Evolutionary conservation across 2,888 invertebrate species (phyloP).

Genomic region (Portevinia maculata): DNA sequence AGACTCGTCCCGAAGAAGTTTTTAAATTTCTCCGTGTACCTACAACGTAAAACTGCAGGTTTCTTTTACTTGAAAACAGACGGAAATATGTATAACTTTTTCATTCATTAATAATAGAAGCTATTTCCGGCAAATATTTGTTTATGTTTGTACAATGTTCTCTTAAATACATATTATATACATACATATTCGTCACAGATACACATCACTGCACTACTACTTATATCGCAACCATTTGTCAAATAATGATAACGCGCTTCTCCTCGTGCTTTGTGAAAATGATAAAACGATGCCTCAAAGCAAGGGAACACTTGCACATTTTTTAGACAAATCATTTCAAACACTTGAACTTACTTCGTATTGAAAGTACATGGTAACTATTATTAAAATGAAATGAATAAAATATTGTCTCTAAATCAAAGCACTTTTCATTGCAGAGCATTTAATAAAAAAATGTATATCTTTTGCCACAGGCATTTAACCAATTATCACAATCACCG

Average conservation of each 20-base stretch:
- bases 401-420: conserved; percentile 38
- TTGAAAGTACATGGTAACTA: conserved; percentile 23
- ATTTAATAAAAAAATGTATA: conserved; percentile 39
- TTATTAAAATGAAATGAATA: conserved; percentile 50
- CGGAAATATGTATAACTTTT: too few species aligned
- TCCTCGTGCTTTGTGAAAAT: conserved; percentile 3
- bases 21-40: too few species aligned
- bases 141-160: too few species aligned
- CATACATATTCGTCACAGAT: neutral
- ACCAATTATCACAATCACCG: conserved; percentile 24
- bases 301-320: too few species aligned
- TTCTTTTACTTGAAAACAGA: too few species aligned
- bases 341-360: conserved; percentile 42
- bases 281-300: too few species aligned
- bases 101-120: too few species aligned
- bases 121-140: too few species aligned
- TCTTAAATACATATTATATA: too few species aligned
- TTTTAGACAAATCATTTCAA: neutral
- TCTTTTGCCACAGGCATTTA: conserved; percentile 13
- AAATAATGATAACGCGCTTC: neutral
- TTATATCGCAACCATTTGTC: neutral
- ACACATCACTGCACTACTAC: neutral
- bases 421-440: conserved; percentile 39
- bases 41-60: too few species aligned
- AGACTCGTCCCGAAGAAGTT: too few species aligned